Base-by-base conservation (phyloP, 2,888 invertebrate genomes). In the Timema cristinae region DNA sequence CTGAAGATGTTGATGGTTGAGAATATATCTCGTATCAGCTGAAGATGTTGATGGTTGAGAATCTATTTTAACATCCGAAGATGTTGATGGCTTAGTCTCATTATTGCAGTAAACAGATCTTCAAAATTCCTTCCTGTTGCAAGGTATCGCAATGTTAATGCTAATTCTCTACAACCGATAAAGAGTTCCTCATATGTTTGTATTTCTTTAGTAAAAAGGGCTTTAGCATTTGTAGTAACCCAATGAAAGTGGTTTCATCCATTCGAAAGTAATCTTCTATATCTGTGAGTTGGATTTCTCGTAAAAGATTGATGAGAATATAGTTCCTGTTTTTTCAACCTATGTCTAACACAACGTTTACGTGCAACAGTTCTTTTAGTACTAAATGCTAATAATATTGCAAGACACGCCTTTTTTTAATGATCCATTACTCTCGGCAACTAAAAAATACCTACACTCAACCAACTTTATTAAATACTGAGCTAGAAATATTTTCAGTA, bases 71-170 rank as follows among this genome's bases (percentile, higher is more conserved):
- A 13, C 59, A 59, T 59, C 6, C n/a, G 59, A 7, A 59, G 59
- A n/a, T 59, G n/a, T 13, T 6, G 59, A 59, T n/a, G n/a, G n/a
- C n/a, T n/a, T n/a, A n/a, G n/a, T n/a, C n/a, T n/a, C 59, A n/a
- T n/a, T n/a, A 59, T 9, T 59, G 59, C 59, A 59, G 59, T 13
- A n/a, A 59, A n/a, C 15, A 59, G 56, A 16, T 56, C 56, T 56
- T 59, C 8, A 32, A 59, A 59, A 32, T 59, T 59, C 32, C 59
- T 15, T 15, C 59, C 15, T 11, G 0, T 59, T 32, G 59, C 59
- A 15, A 59, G 15, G 32, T 59, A 59, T 59, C 59, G 15, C n/a
- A 59, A 9, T 6, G 59, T 13, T 59, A 59, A 32, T 59, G n/a
- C n/a, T 32, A 13, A 59, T n/a, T 15, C 9, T 59, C 15, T 16